Evolutionary conservation across 2,888 invertebrate species (phyloP).

Genomic region (Ischnura elegans): DNA sequence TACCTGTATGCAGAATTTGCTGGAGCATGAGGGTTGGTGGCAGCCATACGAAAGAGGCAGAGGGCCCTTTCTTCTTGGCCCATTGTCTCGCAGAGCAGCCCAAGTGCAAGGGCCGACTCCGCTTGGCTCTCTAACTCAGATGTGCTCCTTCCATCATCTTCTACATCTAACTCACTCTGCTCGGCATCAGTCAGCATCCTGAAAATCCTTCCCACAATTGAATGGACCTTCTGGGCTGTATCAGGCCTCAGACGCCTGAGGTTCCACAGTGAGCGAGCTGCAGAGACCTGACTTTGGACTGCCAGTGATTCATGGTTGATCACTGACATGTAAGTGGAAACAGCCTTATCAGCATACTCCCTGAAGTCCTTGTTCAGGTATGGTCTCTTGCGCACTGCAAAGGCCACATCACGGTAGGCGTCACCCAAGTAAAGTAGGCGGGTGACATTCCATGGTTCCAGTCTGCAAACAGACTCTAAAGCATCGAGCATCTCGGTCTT

Average conservation of each 20-base stretch:
- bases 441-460: background rate
- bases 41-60: conserved; percentile 27
- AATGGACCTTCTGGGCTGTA: conserved; percentile 10
- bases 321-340: background rate
- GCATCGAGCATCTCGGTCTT: background rate
- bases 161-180: background rate
- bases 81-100: background rate
- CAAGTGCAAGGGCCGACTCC: conserved; percentile 22
- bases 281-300: background rate
- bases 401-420: background rate
- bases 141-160: background rate
- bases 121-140: background rate
- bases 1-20: background rate
- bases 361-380: background rate
- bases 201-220: background rate
- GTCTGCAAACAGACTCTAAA: background rate
- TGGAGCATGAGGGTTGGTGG: background rate
- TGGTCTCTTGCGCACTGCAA: background rate
- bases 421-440: background rate
- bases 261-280: conserved; percentile 30
- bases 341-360: conserved; percentile 44
- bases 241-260: background rate
- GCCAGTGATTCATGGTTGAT: background rate
- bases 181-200: background rate
- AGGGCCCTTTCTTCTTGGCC: background rate